Base-by-base conservation (phyloP, 2,888 invertebrate species). In the Helicoverpa assulta region DNA sequence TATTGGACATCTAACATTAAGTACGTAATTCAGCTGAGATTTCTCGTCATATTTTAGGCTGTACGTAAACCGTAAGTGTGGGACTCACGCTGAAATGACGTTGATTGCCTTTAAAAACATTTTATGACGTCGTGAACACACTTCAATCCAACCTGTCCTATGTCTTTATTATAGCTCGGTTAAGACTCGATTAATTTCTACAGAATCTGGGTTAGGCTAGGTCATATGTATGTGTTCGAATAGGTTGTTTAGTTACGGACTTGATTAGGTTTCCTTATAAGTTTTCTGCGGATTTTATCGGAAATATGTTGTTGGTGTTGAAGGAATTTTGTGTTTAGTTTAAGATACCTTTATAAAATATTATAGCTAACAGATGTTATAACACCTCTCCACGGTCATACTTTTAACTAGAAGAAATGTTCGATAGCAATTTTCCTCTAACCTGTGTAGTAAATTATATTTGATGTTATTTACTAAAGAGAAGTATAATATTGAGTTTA, bases 81-180 rank as follows among this genome's bases (percentile, higher is more conserved):
- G 85, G 83, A 78, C 82, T 81, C 68, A 82, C 81, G 78, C 85
- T 88, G 86, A 87, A 86, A 76, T 80, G 76, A 67, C 78, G 83
- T 79, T 84, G 85, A 88, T 89, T 88, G 88, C 80, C 86, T 78
- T 86, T 89, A 84, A 86, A 85, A 81, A 82, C 84, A 80, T 77
- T 88, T 85, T 84, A 86, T 79, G 83, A 78, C 78, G 81, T 83
- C 83, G 71, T 85, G 83, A 86, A 87, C 80, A 82, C 78, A 84
- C 80, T 80, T 80, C 80, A 75, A 76, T 75, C 63, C 71, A 57
- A 70, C 68, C 71, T 78, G 76, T 67, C 56, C 76, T 67, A 80
- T 68, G 68, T 76, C 80, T 82, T 78, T 80, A 78, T 83, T 80
- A 43, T 43, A 82, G 75, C 76, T 74, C 68, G 64, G 65, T 67